A percentile compares a stretch with the other conserved stretches of the same genome.
These are phyloP conservation scores for Thera obeliscata DNA, from an alignment of 2,888 invertebrate genomes.

Conservation along the genomic window DNA sequence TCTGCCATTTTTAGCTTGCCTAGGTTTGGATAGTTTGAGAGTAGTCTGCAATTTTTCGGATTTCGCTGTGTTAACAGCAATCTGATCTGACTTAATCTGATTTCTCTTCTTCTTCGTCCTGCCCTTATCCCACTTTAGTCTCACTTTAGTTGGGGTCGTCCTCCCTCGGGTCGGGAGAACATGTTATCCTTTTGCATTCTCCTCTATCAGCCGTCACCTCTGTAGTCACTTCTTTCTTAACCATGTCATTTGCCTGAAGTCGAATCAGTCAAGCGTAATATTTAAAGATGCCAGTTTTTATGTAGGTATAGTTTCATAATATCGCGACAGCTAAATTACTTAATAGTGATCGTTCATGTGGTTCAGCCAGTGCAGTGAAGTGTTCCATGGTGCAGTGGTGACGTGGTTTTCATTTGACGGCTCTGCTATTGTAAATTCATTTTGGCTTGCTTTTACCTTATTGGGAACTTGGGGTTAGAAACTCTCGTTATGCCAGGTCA, in stretches of 20 bases:
- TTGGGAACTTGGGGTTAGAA: not conserved
- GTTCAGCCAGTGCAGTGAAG: not conserved
- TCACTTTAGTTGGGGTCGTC: no score
- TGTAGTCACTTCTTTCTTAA: no score
- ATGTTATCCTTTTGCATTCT: no score
- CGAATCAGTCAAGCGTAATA: not conserved
- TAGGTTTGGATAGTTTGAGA: not conserved
- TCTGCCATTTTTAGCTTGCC: not conserved
- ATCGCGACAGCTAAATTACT: not conserved
- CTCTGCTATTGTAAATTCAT: not conserved
- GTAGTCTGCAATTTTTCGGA: conserved; percentile 1
- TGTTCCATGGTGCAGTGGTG: not conserved
- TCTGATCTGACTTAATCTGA: not conserved
- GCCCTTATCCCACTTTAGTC: no score
- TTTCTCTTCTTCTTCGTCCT: no score
- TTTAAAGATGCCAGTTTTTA: not conserved
- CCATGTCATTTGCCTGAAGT: no score
- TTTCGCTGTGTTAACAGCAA: not conserved
- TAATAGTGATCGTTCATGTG: not conserved
- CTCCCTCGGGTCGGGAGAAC: no score
- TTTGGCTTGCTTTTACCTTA: not conserved
- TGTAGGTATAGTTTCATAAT: conserved; percentile 6
- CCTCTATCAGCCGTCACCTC: no score
- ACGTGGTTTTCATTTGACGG: not conserved
- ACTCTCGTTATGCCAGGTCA: conserved; percentile 1